phyloP scores from a whole-genome alignment of 2,113 vertebrate species.

The Dasyurus viverrinus region DNA sequence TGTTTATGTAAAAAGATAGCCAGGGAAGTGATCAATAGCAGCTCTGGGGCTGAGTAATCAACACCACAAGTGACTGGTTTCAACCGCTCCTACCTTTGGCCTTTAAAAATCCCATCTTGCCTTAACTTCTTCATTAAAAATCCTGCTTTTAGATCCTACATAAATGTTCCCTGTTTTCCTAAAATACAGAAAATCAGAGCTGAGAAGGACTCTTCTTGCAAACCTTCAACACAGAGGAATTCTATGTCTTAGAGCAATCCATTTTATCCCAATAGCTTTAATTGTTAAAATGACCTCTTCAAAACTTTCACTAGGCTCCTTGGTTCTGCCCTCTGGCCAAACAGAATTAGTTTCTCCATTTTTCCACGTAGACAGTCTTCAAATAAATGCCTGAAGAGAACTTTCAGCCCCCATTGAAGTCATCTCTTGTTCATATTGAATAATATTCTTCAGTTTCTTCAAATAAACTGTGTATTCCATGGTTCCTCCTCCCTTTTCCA shows the following conservation, averaged over 20 bases:
- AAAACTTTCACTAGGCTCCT: not conserved
- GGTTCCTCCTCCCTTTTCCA: not conserved
- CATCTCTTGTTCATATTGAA: not conserved
- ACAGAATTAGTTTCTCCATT: not conserved
- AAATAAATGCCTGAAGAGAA: not conserved
- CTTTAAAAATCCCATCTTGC: not conserved
- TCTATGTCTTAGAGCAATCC: not conserved
- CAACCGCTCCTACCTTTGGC: not conserved
- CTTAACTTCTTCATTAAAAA: not conserved
- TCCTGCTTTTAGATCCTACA: not conserved
- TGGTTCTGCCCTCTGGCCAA: not conserved
- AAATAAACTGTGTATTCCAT: not conserved
- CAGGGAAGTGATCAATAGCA: not conserved
- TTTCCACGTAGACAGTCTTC: not conserved
- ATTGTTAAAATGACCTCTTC: not conserved
- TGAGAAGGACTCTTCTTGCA: not conserved
- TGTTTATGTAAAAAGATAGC: conserved; percentile 56
- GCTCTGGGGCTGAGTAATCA: not conserved
- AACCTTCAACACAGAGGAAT: not conserved
- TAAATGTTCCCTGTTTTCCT: not conserved
- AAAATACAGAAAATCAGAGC: not conserved
- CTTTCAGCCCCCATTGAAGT: not conserved
- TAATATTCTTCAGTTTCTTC: not conserved
- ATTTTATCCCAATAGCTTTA: not conserved
- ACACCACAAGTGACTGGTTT: conserved; percentile 20